Evolutionary conservation across 2,113 vertebrate species (phyloP), one percentile per base, ranked within the genome.

Genomic region (Tyrannus savana): DNA sequence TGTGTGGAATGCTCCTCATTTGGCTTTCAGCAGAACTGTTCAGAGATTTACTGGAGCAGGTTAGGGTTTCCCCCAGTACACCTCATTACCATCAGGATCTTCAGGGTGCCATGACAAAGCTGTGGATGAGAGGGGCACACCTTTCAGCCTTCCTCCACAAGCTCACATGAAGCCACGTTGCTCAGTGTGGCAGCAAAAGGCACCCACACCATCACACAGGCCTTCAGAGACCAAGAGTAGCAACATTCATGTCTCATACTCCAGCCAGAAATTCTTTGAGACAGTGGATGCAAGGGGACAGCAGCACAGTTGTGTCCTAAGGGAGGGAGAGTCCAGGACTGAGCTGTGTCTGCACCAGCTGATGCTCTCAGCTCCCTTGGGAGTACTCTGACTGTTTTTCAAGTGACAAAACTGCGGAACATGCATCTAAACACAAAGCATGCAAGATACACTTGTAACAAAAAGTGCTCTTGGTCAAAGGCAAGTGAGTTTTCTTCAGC

Each of bases 251-350:
- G 18, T 35, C 53, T 59, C 37, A 49, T 59, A 27, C 11, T 73
- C 19, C 68, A 80, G 37, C 1, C 67, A 90, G 44, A 64, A 90
- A 53, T 58, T 66, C 75, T 83, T 72, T 11, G 73, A 87, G 42
- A 4, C 16, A 46, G 62, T 8, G n/a, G 25, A 25, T 50, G 30
- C 12, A 24, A 73, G 49, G 53, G 44, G 49, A 44, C 3, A 3
- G 41, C 25, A 39, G 52, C 0, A 0, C 17, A 25, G 42, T 58
- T 73, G 41, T 0, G 0, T 28, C 37, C 46, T 31, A 18, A 31
- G 25, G 37, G 41, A 62, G 27, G 31, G 24, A 63, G 14, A 60
- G 25, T 14, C 72, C 28, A 2, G 24, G 0, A 1, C 33, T 1
- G 3, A 60, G 44, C 31, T 39, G 14, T 31, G 8, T 69, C 80